Evolutionary conservation across 2,888 invertebrate species (phyloP).

Genomic region (Melolontha melolontha): DNA sequence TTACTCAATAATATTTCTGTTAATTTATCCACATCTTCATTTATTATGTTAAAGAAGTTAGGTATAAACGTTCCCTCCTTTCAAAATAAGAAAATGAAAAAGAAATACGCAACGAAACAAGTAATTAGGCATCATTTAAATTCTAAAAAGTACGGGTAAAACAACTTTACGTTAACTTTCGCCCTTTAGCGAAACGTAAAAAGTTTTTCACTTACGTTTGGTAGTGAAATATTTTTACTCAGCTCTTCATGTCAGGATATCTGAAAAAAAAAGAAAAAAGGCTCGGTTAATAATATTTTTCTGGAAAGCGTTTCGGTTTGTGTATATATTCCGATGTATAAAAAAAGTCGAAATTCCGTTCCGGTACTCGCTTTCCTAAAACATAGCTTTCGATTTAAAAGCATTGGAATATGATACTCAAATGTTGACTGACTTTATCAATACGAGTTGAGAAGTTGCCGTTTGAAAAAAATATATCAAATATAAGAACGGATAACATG

Average conservation of each 20-base stretch:
- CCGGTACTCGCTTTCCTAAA: conserved; percentile 22
- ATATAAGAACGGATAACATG: conserved; percentile 10
- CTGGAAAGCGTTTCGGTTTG: conserved; percentile 14
- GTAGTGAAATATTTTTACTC: conserved; percentile 21
- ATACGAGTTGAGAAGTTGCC: conserved; percentile 22
- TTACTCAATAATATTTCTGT: too few relatives aligned
- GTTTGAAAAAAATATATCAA: conserved; percentile 35
- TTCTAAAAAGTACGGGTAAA: too few relatives aligned
- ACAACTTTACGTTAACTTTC: too few relatives aligned
- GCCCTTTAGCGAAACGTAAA: conserved; percentile 13
- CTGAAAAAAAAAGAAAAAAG: conserved; percentile 25
- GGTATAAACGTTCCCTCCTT: too few relatives aligned
- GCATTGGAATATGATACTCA: conserved; percentile 37
- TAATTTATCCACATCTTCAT: too few relatives aligned
- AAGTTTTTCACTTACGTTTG: conserved; percentile 37
- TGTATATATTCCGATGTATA: not conserved
- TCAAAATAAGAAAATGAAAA: too few relatives aligned
- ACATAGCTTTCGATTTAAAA: conserved; percentile 38
- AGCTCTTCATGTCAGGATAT: conserved; percentile 32
- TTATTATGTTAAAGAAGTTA: too few relatives aligned
- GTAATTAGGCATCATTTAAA: too few relatives aligned
- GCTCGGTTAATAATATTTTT: conserved; percentile 28
- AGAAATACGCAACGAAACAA: too few relatives aligned
- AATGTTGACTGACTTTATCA: conserved; percentile 37
- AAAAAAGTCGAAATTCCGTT: conserved; percentile 22